These are phyloP conservation scores for Syngnathus scovelli DNA, from an alignment of 2,113 vertebrate species.

Conservation along the genomic window DNA sequence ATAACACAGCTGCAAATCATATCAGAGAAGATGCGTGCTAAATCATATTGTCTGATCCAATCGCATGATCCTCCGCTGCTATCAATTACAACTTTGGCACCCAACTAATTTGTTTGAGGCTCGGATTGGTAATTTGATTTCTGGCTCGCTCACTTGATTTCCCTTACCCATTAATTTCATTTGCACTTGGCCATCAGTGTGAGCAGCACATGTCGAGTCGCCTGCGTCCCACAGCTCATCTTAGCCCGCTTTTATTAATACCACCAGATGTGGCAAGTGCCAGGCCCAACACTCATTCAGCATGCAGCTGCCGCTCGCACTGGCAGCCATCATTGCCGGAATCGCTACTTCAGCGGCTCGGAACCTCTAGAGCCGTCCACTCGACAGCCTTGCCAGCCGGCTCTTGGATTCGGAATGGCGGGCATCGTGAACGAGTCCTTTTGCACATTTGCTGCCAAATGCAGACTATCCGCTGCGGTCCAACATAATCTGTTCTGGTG, in stretches of 20 bases:
- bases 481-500: background rate
- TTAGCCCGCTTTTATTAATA: conserved; percentile 68
- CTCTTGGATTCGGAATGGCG: conserved; percentile 30
- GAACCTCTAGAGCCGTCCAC: conserved; percentile 59
- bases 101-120: conserved; percentile 74
- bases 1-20: conserved; percentile 69
- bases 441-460: conserved; percentile 10
- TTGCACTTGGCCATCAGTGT: conserved; percentile 71
- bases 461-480: background rate
- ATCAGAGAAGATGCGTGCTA: conserved; percentile 64
- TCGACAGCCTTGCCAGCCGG: conserved; percentile 39
- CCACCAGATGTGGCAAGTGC: conserved; percentile 56
- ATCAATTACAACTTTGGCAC: conserved; percentile 80
- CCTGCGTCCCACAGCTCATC: conserved; percentile 71
- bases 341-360: conserved; percentile 49
- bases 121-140: conserved; percentile 77
- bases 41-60: conserved; percentile 74
- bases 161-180: conserved; percentile 79
- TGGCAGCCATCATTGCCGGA: conserved; percentile 39
- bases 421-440: background rate
- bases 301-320: conserved; percentile 36
- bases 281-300: conserved; percentile 40
- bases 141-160: conserved; percentile 74
- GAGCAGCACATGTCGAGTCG: conserved; percentile 67
- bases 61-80: conserved; percentile 62